These are phyloP conservation scores for Sakesphorus luctuosus DNA, from an alignment of 2,113 vertebrate genomes.

Conservation along the genomic window DNA sequence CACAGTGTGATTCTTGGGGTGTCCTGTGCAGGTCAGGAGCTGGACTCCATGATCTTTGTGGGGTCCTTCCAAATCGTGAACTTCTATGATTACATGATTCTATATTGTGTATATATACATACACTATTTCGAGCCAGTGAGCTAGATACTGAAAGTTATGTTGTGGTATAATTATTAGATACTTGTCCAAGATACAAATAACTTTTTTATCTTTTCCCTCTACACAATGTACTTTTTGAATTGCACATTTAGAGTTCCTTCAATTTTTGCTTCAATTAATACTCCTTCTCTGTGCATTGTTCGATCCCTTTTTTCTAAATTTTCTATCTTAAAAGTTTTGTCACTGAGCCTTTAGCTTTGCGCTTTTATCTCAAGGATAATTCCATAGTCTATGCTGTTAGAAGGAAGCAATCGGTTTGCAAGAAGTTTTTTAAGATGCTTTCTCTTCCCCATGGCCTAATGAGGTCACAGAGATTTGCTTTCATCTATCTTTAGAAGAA, in stretches of 20 bases:
- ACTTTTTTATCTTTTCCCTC: not conserved
- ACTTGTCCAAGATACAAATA: not conserved
- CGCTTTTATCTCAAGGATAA: not conserved
- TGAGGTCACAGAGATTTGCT: not conserved
- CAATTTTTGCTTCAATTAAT: not conserved
- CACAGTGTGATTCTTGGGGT: not conserved
- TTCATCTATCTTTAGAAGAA: slow-evolving; percentile 27
- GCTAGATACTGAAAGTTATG: not conserved
- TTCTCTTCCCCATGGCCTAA: not conserved
- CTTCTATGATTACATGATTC: not conserved
- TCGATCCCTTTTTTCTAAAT: not conserved
- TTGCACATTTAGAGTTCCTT: not conserved
- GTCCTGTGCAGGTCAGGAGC: not conserved
- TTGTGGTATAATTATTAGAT: not conserved
- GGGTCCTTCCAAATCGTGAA: not conserved
- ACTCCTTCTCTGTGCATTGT: not conserved
- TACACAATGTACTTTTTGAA: not conserved
- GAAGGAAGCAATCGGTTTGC: not conserved
- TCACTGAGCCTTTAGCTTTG: not conserved
- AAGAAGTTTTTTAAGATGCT: not conserved
- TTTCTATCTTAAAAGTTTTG: not conserved
- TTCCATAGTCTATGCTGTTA: not conserved
- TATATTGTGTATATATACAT: not conserved
- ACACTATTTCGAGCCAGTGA: not conserved
- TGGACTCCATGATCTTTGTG: not conserved